These are phyloP conservation scores for Diprion similis DNA, from an alignment of 1,140 invertebrate species.

Conservation along the genomic window DNA sequence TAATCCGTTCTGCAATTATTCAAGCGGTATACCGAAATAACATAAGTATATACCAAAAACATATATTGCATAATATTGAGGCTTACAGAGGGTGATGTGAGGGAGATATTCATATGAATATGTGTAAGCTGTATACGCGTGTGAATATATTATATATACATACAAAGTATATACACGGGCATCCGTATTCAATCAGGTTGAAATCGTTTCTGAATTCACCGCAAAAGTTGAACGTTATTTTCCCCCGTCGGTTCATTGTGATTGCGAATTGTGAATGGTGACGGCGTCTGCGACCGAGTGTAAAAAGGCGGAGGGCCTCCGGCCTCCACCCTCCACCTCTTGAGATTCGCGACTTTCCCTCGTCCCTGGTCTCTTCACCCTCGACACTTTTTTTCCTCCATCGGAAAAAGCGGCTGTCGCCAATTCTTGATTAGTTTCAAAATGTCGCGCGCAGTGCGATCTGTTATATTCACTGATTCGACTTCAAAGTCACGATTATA, in stretches of 20 bases:
- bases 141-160: too few relatives aligned
- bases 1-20: too few relatives aligned
- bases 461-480: background rate
- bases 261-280: conserved; percentile 27
- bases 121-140: too few relatives aligned
- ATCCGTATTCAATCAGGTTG: background rate
- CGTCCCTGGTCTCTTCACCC: background rate
- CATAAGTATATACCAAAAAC: too few relatives aligned
- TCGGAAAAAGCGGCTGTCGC: background rate
- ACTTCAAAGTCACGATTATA: background rate
- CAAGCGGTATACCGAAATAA: too few relatives aligned
- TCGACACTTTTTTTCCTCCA: background rate
- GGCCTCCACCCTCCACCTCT: conserved; percentile 27
- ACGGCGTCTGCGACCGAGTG: conserved; percentile 30
- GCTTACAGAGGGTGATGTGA: too few relatives aligned
- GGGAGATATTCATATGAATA: too few relatives aligned
- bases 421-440: conserved; percentile 11
- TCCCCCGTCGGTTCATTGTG: conserved; percentile 21
- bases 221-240: conserved; percentile 2
- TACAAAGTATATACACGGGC: too few relatives aligned
- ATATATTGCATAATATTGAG: too few relatives aligned
- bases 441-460: background rate
- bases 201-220: conserved; percentile 7
- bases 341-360: background rate
- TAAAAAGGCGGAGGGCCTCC: conserved; percentile 31